phyloP scores from a whole-genome alignment of 2,113 vertebrate species.

The Chamaetylas fuelleborni region DNA sequence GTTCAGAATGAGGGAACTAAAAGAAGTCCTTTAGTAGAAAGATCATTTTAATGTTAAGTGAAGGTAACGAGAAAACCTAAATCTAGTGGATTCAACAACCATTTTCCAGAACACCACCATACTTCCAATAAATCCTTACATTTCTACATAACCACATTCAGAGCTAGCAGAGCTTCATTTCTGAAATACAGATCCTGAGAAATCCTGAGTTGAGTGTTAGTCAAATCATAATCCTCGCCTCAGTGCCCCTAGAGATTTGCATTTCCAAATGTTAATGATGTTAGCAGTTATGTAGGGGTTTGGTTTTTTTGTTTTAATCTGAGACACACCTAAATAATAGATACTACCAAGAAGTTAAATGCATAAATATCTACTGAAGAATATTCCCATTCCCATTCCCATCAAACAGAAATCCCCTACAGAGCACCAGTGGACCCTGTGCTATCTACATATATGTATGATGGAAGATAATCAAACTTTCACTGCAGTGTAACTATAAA shows the following conservation, averaged over 20 bases:
- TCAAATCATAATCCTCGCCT: neutral
- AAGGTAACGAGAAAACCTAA: neutral
- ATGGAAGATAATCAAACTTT: neutral
- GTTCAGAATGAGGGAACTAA: neutral
- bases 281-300: neutral
- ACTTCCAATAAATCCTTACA: neutral
- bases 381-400: neutral
- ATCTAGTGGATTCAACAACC: neutral
- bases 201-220: neutral
- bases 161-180: neutral
- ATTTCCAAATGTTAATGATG: neutral
- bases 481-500: neutral
- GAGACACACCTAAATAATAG: neutral
- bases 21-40: neutral
- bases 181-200: neutral
- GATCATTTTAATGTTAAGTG: neutral
- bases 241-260: neutral
- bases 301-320: neutral
- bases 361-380: neutral
- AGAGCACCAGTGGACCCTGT: neutral
- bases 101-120: neutral
- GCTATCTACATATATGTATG: neutral
- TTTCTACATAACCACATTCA: neutral
- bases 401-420: neutral
- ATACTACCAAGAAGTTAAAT: neutral